Conservation (phyloP, 2,797 vertebrate genomes). For the Coregonus suidteri region DNA sequence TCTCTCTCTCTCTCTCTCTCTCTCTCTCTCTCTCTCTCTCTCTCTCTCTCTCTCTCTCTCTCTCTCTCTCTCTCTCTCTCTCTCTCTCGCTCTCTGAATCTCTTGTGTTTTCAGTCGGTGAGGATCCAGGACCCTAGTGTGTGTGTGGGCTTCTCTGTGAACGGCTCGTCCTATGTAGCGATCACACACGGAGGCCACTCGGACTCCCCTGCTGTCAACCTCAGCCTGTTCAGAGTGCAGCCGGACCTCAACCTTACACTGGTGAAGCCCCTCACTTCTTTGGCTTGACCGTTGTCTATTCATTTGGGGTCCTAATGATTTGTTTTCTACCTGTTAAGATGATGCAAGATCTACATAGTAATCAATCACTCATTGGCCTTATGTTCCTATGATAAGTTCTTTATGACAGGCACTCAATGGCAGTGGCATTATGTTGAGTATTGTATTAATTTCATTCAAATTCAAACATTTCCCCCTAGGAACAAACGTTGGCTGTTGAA, state of each 20-base stretch:
- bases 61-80: no score
- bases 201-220: constrained; percentile 74
- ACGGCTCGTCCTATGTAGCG: constrained; percentile 78
- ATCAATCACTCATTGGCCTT: no score
- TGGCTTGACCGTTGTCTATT: not conserved
- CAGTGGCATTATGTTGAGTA: not conserved
- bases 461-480: constrained; percentile 63
- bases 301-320: not conserved
- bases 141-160: constrained; percentile 84
- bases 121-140: constrained; percentile 79
- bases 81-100: no score
- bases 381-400: not conserved
- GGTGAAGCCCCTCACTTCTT: constrained; percentile 66
- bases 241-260: constrained; percentile 78
- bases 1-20: no score
- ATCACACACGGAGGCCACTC: constrained; percentile 74
- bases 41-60: no score
- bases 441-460: not conserved
- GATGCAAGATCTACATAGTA: not conserved
- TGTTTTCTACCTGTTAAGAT: not conserved
- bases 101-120: constrained; percentile 75
- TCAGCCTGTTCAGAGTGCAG: constrained; percentile 83
- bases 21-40: no score
- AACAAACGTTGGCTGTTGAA: constrained; percentile 82
- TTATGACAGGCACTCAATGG: not conserved